phyloP scores from a whole-genome alignment of 2,888 invertebrate species.

The Anarsia innoxiella region DNA sequence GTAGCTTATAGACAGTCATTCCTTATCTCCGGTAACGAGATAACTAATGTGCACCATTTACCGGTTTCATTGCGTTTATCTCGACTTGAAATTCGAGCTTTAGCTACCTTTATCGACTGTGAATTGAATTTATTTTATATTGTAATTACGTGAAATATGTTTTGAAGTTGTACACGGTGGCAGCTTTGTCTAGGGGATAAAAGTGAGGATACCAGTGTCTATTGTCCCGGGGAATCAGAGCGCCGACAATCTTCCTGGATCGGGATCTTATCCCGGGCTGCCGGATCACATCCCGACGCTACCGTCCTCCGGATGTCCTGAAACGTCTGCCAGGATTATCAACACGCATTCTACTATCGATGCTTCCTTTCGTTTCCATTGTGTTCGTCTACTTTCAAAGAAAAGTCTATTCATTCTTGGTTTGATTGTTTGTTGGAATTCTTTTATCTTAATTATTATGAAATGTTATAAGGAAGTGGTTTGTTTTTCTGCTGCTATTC shows the following conservation, averaged over 20 bases:
- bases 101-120: constrained; percentile 14
- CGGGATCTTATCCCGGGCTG: constrained; percentile 45
- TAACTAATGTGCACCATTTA: constrained; percentile 17
- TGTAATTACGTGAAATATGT: constrained; percentile 12
- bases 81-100: constrained; percentile 15
- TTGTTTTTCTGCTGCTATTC: too few species aligned
- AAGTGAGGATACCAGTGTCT: constrained; percentile 37
- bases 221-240: constrained; percentile 57
- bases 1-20: constrained; percentile 11
- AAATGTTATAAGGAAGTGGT: too few species aligned
- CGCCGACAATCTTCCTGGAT: constrained; percentile 50
- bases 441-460: too few species aligned
- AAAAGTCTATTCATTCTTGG: too few species aligned
- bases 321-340: constrained; percentile 58
- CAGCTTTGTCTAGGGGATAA: constrained; percentile 40
- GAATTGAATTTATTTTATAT: constrained; percentile 15
- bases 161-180: constrained; percentile 36
- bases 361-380: constrained; percentile 44
- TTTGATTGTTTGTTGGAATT: too few species aligned
- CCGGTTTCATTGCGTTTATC: constrained; percentile 13
- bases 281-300: constrained; percentile 43
- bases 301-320: constrained; percentile 40
- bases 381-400: constrained; percentile 18
- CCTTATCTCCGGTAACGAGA: constrained; percentile 14
- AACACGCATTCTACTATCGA: constrained; percentile 42